Evolutionary conservation across 2,113 vertebrate species (phyloP).

Genomic region (Cathartes aura): DNA sequence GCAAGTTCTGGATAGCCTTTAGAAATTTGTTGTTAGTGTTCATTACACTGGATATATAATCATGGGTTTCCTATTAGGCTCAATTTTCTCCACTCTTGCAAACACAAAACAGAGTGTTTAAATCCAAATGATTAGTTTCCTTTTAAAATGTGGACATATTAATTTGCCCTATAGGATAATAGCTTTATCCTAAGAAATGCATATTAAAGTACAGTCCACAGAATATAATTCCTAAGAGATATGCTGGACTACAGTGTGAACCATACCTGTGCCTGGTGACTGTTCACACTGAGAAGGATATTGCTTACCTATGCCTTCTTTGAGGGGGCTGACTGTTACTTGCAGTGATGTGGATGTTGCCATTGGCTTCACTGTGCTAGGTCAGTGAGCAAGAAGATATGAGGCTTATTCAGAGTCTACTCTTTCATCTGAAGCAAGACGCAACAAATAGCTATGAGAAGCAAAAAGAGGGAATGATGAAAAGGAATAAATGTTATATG

Average conservation of each 20-base stretch:
- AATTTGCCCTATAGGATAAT: not conserved
- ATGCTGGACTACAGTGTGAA: not conserved
- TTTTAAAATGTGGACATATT: not conserved
- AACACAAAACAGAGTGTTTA: not conserved
- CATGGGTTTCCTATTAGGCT: not conserved
- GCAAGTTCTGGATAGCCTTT: not conserved
- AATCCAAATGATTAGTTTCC: not conserved
- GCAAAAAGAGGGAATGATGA: not conserved
- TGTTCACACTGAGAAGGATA: not conserved
- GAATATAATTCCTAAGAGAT: not conserved
- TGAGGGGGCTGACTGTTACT: not conserved
- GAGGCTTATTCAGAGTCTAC: not conserved
- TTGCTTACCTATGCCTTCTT: not conserved
- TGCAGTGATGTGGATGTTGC: not conserved
- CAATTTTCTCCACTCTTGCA: not conserved
- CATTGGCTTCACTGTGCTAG: not conserved
- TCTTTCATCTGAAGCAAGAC: not conserved
- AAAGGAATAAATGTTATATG: not conserved
- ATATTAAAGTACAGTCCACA: not conserved
- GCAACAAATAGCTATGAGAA: not conserved
- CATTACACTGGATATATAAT: not conserved
- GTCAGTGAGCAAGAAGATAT: not conserved
- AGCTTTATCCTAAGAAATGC: not conserved
- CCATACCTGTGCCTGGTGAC: not conserved
- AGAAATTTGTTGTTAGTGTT: not conserved